These are phyloP conservation scores for Onychostoma macrolepis DNA, from an alignment of 2,113 vertebrate species.

Conservation along the genomic window DNA sequence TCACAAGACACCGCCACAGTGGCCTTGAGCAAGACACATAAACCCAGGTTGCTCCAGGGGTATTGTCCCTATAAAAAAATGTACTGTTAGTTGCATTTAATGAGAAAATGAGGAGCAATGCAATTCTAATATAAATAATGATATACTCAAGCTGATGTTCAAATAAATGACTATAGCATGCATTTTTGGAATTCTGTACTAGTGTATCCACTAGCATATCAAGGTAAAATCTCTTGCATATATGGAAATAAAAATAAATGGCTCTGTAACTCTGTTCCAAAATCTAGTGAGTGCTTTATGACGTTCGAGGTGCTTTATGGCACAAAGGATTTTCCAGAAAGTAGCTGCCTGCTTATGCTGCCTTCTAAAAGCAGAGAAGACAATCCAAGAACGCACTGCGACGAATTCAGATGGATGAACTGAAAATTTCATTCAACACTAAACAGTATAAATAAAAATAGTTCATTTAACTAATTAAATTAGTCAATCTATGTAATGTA, in stretches of 20 bases:
- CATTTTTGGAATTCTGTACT: no score
- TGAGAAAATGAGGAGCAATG: neutral
- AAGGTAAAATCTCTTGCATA: neutral
- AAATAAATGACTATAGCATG: neutral
- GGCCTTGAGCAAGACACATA: neutral
- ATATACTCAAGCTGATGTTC: neutral
- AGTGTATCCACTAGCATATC: neutral
- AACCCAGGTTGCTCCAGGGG: neutral
- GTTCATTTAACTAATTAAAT: neutral
- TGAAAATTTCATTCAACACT: neutral
- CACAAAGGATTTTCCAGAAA: neutral
- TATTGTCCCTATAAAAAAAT: neutral
- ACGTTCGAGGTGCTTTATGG: neutral
- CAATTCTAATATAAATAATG: neutral
- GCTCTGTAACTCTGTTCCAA: neutral
- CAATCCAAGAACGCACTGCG: neutral
- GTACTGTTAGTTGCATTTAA: neutral
- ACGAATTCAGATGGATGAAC: neutral
- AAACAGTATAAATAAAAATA: neutral
- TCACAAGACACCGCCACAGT: neutral
- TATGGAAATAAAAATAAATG: neutral
- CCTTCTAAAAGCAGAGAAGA: neutral
- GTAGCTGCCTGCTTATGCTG: neutral
- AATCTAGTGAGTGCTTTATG: neutral
- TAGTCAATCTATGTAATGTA: no score